Evolutionary conservation across 2,113 vertebrate species (phyloP).

Genomic region (Petrocephalus microphthalmus): DNA sequence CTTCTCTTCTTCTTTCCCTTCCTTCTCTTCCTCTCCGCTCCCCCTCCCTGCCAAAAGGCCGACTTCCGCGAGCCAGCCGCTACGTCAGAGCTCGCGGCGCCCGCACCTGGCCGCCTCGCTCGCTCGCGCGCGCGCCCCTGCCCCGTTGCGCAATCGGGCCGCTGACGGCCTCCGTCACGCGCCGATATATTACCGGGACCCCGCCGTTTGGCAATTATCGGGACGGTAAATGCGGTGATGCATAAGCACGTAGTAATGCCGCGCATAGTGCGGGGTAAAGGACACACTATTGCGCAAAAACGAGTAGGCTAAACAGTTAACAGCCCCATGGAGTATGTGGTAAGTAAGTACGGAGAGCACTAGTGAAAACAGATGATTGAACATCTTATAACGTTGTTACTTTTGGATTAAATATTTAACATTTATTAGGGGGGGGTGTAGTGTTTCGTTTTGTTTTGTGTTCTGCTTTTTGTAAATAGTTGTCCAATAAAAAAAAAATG

Average conservation of each 20-base stretch:
- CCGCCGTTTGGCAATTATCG: not conserved
- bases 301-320: not conserved
- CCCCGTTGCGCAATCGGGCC: not conserved
- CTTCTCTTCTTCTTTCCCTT: conserved; percentile 24
- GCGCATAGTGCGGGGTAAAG: not conserved
- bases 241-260: not conserved
- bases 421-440: not conserved
- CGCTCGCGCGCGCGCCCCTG: not conserved
- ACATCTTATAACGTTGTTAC: not conserved
- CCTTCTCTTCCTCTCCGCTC: conserved; percentile 42
- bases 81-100: conserved; percentile 51
- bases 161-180: not conserved
- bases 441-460: too few species aligned
- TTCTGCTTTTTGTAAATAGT: too few species aligned
- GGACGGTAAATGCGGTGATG: not conserved
- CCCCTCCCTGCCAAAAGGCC: conserved; percentile 46
- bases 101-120: conserved; percentile 46
- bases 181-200: not conserved
- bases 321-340: too few species aligned
- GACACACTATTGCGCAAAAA: not conserved
- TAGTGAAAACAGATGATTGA: not conserved
- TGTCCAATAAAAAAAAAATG: too few species aligned
- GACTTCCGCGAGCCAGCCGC: conserved; percentile 59
- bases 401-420: not conserved
- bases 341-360: not conserved